phyloP scores from a whole-genome alignment of 2,797 vertebrate genomes.

The Eulemur mongoz region DNA sequence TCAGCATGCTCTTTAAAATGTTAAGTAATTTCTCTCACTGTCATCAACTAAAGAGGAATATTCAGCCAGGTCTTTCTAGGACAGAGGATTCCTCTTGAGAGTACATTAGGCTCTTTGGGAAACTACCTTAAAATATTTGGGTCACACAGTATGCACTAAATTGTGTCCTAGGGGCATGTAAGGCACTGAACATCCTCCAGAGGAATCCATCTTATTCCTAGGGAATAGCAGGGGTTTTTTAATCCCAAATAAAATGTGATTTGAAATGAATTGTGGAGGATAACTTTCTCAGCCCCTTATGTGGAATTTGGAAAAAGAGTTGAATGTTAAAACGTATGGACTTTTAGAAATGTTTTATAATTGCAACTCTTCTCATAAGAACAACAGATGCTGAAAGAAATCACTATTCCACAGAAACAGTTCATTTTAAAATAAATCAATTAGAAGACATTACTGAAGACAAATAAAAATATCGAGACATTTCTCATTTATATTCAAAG shows the following conservation, averaged over 20 bases:
- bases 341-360: constrained; percentile 34
- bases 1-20: constrained; percentile 55
- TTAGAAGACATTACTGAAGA: constrained; percentile 77
- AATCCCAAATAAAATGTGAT: neutral
- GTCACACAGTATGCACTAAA: constrained; percentile 36
- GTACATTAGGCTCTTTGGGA: constrained; percentile 29
- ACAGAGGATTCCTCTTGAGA: constrained; percentile 30
- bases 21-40: constrained; percentile 54
- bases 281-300: neutral
- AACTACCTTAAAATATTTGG: constrained; percentile 55
- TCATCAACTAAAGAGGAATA: constrained; percentile 37
- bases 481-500: constrained; percentile 83
- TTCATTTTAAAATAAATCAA: constrained; percentile 82
- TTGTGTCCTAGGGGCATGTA: constrained; percentile 42
- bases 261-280: constrained; percentile 49
- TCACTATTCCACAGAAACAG: constrained; percentile 64
- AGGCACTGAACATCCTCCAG: neutral
- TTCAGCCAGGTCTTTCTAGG: constrained; percentile 54
- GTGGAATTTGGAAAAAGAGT: neutral
- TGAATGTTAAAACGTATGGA: neutral
- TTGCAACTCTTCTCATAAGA: constrained; percentile 27
- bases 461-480: constrained; percentile 82
- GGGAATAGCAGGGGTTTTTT: neutral
- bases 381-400: constrained; percentile 64
- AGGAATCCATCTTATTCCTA: constrained; percentile 28